Percentiles rank a stretch among this genome's conserved stretches.
Evolutionary conservation across 2,888 invertebrate species (phyloP).

Genomic region (Podotricha telesiphe): DNA sequence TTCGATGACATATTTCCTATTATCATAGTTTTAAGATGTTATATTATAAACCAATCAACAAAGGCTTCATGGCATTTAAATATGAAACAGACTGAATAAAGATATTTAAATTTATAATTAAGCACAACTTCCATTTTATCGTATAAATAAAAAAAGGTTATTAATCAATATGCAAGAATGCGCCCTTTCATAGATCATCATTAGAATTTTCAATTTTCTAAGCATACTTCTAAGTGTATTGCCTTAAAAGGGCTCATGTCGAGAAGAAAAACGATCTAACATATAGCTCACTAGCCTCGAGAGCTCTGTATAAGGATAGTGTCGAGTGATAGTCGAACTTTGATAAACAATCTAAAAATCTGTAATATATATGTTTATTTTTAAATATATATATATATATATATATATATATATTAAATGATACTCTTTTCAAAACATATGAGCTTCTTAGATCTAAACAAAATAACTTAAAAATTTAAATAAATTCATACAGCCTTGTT

Average conservation of each 20-base stretch:
- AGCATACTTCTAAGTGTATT: slow-evolving; percentile 14
- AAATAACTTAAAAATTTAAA: too few relatives aligned
- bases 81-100: too few relatives aligned
- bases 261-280: slow-evolving; percentile 39
- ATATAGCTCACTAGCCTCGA: slow-evolving; percentile 33
- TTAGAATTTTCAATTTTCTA: slow-evolving; percentile 30
- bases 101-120: not conserved
- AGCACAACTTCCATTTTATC: not conserved
- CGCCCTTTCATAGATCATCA: slow-evolving; percentile 19
- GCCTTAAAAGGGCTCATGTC: slow-evolving; percentile 26
- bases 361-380: too few relatives aligned
- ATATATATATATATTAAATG: too few relatives aligned
- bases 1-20: not conserved
- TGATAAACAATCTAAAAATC: too few relatives aligned
- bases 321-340: slow-evolving; percentile 17
- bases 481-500: too few relatives aligned
- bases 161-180: slow-evolving; percentile 20
- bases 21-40: too few relatives aligned
- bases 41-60: too few relatives aligned
- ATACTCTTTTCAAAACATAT: too few relatives aligned
- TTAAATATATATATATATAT: too few relatives aligned
- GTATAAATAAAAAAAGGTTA: not conserved
- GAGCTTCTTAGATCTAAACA: too few relatives aligned
- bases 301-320: slow-evolving; percentile 40
- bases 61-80: too few relatives aligned